These are phyloP conservation scores for Hemichromis elongatus DNA, from an alignment of 2,113 vertebrate species.

Conservation along the genomic window DNA sequence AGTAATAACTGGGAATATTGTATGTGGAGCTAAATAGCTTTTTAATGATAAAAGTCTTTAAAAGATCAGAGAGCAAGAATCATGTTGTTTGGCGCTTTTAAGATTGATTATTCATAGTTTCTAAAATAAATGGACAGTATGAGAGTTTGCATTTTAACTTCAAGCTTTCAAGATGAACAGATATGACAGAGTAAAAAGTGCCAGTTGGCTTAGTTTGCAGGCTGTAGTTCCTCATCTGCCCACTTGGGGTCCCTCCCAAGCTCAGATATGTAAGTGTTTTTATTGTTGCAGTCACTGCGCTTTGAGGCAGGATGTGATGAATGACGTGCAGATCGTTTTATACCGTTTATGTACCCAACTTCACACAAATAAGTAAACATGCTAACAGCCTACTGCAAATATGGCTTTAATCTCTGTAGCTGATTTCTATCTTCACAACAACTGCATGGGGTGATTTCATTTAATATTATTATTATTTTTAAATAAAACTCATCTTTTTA, in stretches of 20 bases:
- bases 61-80: background rate
- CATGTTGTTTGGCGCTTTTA: background rate
- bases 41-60: background rate
- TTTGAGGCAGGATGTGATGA: background rate
- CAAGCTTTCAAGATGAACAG: background rate
- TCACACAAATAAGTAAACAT: background rate
- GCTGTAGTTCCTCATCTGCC: background rate
- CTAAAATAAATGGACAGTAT: background rate
- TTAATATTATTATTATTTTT: background rate
- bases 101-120: background rate
- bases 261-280: background rate
- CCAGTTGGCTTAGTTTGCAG: accelerated
- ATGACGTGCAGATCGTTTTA: accelerated
- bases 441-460: background rate
- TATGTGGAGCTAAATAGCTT: background rate
- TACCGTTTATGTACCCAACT: background rate
- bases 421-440: background rate
- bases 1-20: background rate
- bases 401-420: background rate
- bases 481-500: background rate
- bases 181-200: background rate
- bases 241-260: background rate
- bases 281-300: background rate
- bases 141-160: background rate
- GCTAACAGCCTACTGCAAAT: background rate